These are phyloP conservation scores for Ciconia nigra DNA, from an alignment of 2,797 vertebrate genomes.

Conservation along the genomic window DNA sequence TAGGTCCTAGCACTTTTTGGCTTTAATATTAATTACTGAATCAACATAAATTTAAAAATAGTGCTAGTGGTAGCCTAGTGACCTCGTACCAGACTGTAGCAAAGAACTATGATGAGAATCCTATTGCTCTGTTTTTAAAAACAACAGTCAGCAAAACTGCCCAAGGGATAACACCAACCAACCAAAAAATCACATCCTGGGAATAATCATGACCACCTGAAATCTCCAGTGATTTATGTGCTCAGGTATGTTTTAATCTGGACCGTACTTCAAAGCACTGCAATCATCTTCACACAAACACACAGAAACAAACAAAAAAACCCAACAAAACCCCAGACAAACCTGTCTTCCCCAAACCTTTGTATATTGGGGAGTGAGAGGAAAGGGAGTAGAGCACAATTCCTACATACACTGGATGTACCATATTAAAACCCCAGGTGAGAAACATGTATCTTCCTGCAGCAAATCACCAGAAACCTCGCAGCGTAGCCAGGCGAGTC, in stretches of 20 bases:
- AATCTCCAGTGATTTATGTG: not conserved
- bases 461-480: not conserved
- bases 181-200: not conserved
- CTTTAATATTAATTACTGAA: conserved; percentile 36
- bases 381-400: not conserved
- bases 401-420: not conserved
- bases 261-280: not conserved
- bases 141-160: not conserved
- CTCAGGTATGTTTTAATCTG: not conserved
- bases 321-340: not conserved
- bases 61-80: not conserved
- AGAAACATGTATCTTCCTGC: not conserved
- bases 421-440: not conserved
- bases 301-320: not conserved
- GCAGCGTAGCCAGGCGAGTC: not conserved
- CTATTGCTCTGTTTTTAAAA: not conserved
- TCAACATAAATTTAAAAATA: not conserved
- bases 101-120: not conserved
- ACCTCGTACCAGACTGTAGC: not conserved
- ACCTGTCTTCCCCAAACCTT: not conserved
- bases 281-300: not conserved
- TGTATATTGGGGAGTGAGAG: no score
- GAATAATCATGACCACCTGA: not conserved
- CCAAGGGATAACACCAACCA: not conserved
- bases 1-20: not conserved